Percentiles rank a stretch among this genome's conserved stretches.
Evolutionary conservation across 2,797 vertebrate genomes (phyloP).

Genomic region (Rhinoraja longicauda): DNA sequence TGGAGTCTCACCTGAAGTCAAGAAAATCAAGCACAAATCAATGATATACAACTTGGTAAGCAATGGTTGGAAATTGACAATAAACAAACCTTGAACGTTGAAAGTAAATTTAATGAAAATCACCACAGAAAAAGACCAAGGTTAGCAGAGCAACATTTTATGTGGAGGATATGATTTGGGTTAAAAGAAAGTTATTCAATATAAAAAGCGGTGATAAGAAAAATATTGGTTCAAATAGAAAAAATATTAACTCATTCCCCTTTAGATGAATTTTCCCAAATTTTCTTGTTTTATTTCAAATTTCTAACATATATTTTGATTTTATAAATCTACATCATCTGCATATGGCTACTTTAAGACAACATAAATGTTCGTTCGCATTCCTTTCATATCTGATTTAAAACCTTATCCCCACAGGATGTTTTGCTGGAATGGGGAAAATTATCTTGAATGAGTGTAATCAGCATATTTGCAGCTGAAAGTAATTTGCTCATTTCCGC

Average conservation of each 20-base stretch:
- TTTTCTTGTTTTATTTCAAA: not conserved
- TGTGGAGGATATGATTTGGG: not conserved
- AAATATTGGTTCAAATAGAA: no score
- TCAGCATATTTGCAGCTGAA: not conserved
- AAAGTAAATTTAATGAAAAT: not conserved
- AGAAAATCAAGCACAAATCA: not conserved
- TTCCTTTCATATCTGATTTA: not conserved
- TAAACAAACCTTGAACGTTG: no score
- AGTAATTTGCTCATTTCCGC: not conserved
- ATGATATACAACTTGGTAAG: not conserved
- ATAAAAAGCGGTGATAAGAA: not conserved
- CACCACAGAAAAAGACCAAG: not conserved
- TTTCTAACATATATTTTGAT: not conserved
- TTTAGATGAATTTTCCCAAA: not conserved
- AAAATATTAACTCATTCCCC: not conserved
- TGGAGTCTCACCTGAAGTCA: not conserved
- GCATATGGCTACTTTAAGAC: not conserved
- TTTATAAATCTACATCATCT: not conserved
- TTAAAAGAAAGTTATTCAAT: not conserved
- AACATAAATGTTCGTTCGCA: not conserved
- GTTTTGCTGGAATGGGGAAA: not conserved
- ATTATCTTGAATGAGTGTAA: not conserved
- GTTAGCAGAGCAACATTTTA: not conserved
- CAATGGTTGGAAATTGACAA: not conserved
- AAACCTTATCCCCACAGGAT: not conserved